A percentile compares a stretch with the other conserved stretches of the same genome.
Conservation (phyloP, 1,140 invertebrate species). For the Diabrotica undecimpunctata region DNA sequence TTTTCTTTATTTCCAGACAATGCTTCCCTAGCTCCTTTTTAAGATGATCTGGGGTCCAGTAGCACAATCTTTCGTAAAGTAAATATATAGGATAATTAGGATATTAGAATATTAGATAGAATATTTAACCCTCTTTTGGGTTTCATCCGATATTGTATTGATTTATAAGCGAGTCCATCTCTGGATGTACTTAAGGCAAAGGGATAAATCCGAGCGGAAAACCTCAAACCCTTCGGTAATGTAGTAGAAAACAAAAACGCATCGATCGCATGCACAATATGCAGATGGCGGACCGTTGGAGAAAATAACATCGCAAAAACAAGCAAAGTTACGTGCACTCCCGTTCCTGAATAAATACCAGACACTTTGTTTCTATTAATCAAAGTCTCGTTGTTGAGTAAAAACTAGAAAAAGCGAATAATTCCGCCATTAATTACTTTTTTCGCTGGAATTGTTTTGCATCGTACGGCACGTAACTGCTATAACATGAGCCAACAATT, state of each 20-base stretch:
- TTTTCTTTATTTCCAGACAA: no score
- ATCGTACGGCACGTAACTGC: neutral
- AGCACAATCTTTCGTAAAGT: no score
- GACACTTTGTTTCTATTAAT: constrained; percentile 2
- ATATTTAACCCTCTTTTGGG: no score
- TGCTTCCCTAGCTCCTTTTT: no score
- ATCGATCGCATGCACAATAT: neutral
- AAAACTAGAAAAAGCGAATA: neutral
- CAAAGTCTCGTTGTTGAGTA: neutral
- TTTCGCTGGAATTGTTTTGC: neutral
- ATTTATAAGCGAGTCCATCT: neutral
- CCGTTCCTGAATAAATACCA: neutral
- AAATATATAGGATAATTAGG: no score
- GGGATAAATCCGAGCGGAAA: neutral
- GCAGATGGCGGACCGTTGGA: neutral
- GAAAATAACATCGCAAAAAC: constrained; percentile 1
- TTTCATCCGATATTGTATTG: no score
- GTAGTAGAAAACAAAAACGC: neutral
- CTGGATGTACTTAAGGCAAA: neutral
- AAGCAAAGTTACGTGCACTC: neutral
- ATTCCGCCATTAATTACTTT: neutral
- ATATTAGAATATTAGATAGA: no score
- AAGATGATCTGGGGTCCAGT: no score
- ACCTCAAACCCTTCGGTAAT: neutral
- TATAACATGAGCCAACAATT: neutral